These are phyloP conservation scores for Carabus problematicus DNA, from an alignment of 2,888 invertebrate species.

Conservation along the genomic window DNA sequence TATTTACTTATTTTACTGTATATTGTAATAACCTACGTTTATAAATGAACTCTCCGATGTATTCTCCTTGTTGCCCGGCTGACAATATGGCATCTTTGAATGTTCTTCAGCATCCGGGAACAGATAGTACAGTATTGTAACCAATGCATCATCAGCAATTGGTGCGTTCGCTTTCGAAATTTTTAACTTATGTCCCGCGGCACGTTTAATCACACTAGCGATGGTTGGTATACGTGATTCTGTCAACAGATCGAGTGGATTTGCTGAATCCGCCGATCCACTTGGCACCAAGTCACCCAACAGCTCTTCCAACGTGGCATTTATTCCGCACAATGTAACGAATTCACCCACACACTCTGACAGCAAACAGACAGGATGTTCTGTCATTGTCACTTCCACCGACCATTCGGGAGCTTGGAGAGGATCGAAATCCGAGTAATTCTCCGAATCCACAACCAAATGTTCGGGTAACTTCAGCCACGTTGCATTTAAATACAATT, in stretches of 20 bases:
- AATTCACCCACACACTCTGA: conserved; percentile 78
- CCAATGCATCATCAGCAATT: conserved; percentile 76
- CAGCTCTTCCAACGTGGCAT: conserved; percentile 61
- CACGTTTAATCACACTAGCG: conserved; percentile 64
- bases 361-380: conserved; percentile 77
- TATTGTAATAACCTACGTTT: conserved; percentile 25
- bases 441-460: conserved; percentile 85
- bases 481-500: conserved; percentile 78
- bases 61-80: conserved; percentile 25
- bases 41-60: conserved; percentile 28
- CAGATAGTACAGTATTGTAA: conserved; percentile 80
- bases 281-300: conserved; percentile 62
- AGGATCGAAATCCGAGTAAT: conserved; percentile 89
- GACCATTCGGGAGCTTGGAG: conserved; percentile 82
- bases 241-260: conserved; percentile 75
- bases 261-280: conserved; percentile 56
- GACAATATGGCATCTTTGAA: conserved; percentile 50
- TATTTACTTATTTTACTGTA: too few relatives aligned
- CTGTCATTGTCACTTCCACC: conserved; percentile 69
- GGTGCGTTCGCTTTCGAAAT: conserved; percentile 72
- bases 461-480: conserved; percentile 90
- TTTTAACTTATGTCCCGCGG: conserved; percentile 60
- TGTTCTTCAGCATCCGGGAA: conserved; percentile 87
- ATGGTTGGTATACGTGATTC: conserved; percentile 77
- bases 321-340: conserved; percentile 68